Percentiles rank a stretch among this genome's conserved stretches.
Conservation (phyloP, 1,140 invertebrate genomes). For the Pentalonia nigronervosa region DNA sequence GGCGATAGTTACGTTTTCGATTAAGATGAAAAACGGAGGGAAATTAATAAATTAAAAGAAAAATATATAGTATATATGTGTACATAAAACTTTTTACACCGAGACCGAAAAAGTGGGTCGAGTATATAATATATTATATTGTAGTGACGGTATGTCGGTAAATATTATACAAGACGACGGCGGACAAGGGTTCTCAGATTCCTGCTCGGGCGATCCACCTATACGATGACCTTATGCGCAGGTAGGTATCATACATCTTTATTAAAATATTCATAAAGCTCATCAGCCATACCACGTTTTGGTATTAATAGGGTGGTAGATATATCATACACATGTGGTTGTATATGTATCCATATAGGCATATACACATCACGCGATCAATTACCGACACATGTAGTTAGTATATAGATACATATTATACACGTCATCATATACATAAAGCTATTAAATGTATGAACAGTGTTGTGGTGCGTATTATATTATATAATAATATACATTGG, state of each 20-base stretch:
- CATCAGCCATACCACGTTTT: neutral
- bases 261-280: conserved; percentile 31
- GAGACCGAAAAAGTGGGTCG: conserved; percentile 10
- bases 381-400: neutral
- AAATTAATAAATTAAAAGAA: conserved; percentile 4
- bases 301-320: neutral
- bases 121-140: conserved; percentile 11
- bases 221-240: neutral
- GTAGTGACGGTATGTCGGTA: neutral
- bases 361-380: neutral
- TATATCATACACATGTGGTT: neutral
- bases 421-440: neutral
- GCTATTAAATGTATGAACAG: neutral
- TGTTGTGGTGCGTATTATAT: neutral
- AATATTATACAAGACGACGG: no score
- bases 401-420: neutral
- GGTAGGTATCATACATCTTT: neutral
- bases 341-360: neutral
- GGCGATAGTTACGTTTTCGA: neutral
- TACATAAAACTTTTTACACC: neutral
- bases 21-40: neutral
- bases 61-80: neutral
- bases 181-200: neutral
- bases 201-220: neutral
- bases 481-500: conserved; percentile 18